phyloP scores from a whole-genome alignment of 2,888 invertebrate species.

The Polietes domitor region DNA sequence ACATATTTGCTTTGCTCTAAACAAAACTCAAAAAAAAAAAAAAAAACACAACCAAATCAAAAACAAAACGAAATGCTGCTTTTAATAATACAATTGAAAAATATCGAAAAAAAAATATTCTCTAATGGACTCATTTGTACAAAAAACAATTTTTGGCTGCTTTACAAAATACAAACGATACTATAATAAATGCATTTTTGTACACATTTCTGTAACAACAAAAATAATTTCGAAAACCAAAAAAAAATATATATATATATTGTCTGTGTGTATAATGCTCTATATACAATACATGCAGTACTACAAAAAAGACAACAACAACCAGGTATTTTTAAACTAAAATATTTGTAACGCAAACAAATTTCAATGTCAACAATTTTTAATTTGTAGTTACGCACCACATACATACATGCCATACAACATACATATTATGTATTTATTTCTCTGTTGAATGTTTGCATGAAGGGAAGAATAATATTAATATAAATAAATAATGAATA shows the following conservation, averaged over 20 bases:
- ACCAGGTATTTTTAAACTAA: conserved; percentile 76
- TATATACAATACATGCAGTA: conserved; percentile 70
- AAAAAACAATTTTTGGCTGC: conserved; percentile 36
- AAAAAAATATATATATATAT: too few species aligned
- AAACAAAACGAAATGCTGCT: conserved; percentile 54
- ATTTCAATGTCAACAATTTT: not conserved
- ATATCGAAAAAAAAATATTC: not conserved
- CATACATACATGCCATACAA: not conserved
- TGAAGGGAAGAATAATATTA: not conserved
- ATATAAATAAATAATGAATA: conserved; percentile 3
- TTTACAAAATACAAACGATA: not conserved
- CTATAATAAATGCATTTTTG: conserved; percentile 4
- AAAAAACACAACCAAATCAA: too few species aligned
- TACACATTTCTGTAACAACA: not conserved
- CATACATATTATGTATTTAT: not conserved
- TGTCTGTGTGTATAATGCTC: too few species aligned
- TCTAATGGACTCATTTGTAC: conserved; percentile 51
- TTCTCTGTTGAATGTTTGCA: conserved; percentile 13
- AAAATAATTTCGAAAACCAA: conserved; percentile 21
- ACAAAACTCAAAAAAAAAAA: conserved; percentile 21
- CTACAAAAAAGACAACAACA: conserved; percentile 81
- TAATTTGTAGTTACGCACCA: not conserved
- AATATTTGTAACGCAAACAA: not conserved
- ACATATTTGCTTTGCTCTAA: conserved; percentile 33
- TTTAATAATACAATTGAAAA: conserved; percentile 21